Evolutionary conservation across 2,113 vertebrate genomes (phyloP).

Genomic region (Callorhinus ursinus): DNA sequence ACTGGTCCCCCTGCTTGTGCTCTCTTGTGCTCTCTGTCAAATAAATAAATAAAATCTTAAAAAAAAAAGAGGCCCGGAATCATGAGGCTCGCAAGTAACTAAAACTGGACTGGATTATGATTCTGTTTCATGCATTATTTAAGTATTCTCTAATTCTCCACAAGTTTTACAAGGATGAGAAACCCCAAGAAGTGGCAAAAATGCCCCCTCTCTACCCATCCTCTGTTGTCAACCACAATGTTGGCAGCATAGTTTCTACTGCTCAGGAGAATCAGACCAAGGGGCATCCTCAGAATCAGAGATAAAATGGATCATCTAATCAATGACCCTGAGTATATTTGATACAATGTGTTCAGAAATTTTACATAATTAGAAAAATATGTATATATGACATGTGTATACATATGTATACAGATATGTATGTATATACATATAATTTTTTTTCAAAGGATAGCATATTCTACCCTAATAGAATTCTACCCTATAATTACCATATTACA

Average conservation of each 20-base stretch:
- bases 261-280: neutral
- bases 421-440: neutral
- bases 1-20: too few relatives aligned
- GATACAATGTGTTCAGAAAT: neutral
- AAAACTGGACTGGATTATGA: neutral
- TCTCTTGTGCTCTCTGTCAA: too few relatives aligned
- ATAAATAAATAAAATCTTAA: too few relatives aligned
- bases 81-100: neutral
- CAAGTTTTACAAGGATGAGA: neutral
- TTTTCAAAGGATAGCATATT: neutral
- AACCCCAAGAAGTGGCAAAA: neutral
- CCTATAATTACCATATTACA: neutral
- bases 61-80: neutral
- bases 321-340: neutral
- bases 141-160: neutral
- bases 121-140: neutral
- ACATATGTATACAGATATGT: neutral
- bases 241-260: neutral
- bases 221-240: neutral
- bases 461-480: neutral
- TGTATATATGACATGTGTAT: neutral
- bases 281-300: neutral
- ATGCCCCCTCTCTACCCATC: neutral
- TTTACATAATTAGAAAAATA: neutral
- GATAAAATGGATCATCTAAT: neutral